Evolutionary conservation across 1,140 invertebrate species (phyloP).

Genomic region (fruit fly (Drosophila melanogaster)): Release_6_plus_ISO1_MT NC_004354.4:6031501-6032000

Average conservation of each 20-base stretch:
- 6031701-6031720: no score
- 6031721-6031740: neutral
- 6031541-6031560: slow-evolving; percentile 82
- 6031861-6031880: no score
- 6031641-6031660: slow-evolving; percentile 80
- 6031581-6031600: slow-evolving; percentile 1
- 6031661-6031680: slow-evolving; percentile 16
- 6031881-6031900: no score
- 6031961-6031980: no score
- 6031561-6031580: slow-evolving; percentile 75
- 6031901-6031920: no score
- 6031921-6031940: no score
- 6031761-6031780: slow-evolving; percentile 77
- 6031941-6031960: no score
- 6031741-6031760: slow-evolving; percentile 13
- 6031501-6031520: neutral
- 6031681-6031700: neutral
- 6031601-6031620: slow-evolving; percentile 17
- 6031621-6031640: slow-evolving; percentile 79
- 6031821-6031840: slow-evolving; percentile 38
- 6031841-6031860: neutral
- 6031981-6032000: slow-evolving; percentile 2
- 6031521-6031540: slow-evolving; percentile 41
- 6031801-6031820: slow-evolving; percentile 48
- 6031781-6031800: slow-evolving; percentile 60